A percentile compares a stretch with the other conserved stretches of the same genome.
These are phyloP conservation scores for Muscicapa comitata DNA, from an alignment of 2,797 vertebrate genomes.

Conservation along the genomic window DNA sequence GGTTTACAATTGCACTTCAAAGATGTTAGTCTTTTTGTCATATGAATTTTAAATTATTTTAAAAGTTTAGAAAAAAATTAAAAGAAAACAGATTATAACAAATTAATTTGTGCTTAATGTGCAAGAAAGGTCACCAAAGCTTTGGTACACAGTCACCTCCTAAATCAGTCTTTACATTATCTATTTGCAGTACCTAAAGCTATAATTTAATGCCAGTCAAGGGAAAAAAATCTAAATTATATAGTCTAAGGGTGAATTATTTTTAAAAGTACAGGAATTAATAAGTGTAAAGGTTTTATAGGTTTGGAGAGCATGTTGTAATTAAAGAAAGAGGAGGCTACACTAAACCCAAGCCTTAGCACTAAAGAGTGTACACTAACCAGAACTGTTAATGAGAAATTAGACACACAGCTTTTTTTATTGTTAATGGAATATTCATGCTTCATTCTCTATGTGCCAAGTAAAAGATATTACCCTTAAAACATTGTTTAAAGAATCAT, in stretches of 20 bases:
- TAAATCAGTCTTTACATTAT: background rate
- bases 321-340: background rate
- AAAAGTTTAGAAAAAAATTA: background rate
- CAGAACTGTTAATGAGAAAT: background rate
- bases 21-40: background rate
- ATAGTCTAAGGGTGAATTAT: background rate
- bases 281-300: background rate
- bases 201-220: background rate
- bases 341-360: background rate
- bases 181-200: background rate
- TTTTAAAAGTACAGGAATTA: background rate
- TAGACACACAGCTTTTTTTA: background rate
- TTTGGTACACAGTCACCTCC: background rate
- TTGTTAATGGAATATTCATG: background rate
- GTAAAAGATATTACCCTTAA: background rate
- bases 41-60: background rate
- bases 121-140: background rate
- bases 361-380: background rate
- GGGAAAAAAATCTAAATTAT: background rate
- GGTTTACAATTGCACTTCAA: background rate
- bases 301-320: background rate
- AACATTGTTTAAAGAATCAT: background rate
- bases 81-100: background rate
- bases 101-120: background rate
- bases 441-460: background rate